Evolutionary conservation across 2,888 invertebrate species (phyloP).

Genomic region (Halictus ligatus): DNA sequence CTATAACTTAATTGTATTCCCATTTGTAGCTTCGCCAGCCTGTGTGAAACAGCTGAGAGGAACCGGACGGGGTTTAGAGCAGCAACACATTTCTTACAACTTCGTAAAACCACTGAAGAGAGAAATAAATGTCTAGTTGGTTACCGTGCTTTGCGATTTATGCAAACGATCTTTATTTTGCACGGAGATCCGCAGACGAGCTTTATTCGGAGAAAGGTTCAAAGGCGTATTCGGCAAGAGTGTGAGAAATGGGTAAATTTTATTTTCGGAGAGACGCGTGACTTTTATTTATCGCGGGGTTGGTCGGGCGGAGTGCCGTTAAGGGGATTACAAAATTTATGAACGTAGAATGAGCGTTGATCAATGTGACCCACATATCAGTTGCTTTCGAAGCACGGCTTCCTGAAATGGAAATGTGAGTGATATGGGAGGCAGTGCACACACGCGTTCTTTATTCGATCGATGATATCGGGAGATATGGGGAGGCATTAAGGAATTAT

Average conservation of each 20-base stretch:
- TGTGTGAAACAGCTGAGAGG: too few relatives aligned
- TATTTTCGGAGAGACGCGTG: too few relatives aligned
- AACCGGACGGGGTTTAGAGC: too few relatives aligned
- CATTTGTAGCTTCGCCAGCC: too few relatives aligned
- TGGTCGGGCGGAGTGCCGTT: not conserved
- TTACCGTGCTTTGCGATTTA: not conserved
- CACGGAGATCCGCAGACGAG: too few relatives aligned
- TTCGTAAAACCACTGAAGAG: too few relatives aligned
- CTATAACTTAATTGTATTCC: too few relatives aligned
- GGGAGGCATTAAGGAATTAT: not conserved
- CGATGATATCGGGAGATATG: conserved; percentile 4
- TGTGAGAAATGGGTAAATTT: not conserved
- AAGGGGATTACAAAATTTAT: not conserved
- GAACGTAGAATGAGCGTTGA: not conserved
- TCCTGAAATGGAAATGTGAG: conserved; percentile 3
- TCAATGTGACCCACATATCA: not conserved
- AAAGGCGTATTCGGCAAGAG: not conserved
- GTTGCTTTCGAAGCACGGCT: not conserved
- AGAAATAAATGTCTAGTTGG: not conserved
- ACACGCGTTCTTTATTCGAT: not conserved
- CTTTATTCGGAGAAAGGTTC: too few relatives aligned
- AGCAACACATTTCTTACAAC: too few relatives aligned
- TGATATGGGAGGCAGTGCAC: not conserved
- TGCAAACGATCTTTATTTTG: not conserved
- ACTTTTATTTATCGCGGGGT: not conserved